Conservation (phyloP, 2,113 vertebrate species). For the Atlantisia rogersi region DNA sequence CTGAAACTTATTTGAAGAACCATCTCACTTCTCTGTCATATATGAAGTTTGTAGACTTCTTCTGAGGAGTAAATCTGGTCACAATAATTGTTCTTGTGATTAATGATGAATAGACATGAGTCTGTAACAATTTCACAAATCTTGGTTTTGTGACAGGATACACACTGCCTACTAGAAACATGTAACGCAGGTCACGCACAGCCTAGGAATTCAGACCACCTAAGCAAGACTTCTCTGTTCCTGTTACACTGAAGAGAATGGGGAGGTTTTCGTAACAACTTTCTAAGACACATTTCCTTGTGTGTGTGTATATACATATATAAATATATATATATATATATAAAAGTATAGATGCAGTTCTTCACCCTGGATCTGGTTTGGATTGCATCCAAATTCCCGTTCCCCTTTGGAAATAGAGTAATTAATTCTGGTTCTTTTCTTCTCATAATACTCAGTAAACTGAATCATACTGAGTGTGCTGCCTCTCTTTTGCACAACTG, state of each 20-base stretch:
- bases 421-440: not conserved
- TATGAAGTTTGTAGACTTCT: not conserved
- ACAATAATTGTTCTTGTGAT: not conserved
- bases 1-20: not conserved
- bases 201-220: not conserved
- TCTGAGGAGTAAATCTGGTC: not conserved
- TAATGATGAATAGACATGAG: not conserved
- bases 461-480: not conserved
- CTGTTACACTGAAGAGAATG: not conserved
- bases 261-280: not conserved
- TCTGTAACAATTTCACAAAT: not conserved
- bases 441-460: not conserved
- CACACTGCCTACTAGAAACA: not conserved
- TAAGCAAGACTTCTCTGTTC: not conserved
- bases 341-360: not conserved
- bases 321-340: no score
- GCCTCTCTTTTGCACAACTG: not conserved
- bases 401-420: not conserved
- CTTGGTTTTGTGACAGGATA: not conserved
- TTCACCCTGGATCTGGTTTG: not conserved
- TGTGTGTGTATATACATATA: no score
- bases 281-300: not conserved
- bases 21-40: not conserved
- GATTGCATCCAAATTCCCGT: not conserved
- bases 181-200: rapidly evolving